phyloP scores from a whole-genome alignment of 2,797 vertebrate species.

The Graptemys geographica region DNA sequence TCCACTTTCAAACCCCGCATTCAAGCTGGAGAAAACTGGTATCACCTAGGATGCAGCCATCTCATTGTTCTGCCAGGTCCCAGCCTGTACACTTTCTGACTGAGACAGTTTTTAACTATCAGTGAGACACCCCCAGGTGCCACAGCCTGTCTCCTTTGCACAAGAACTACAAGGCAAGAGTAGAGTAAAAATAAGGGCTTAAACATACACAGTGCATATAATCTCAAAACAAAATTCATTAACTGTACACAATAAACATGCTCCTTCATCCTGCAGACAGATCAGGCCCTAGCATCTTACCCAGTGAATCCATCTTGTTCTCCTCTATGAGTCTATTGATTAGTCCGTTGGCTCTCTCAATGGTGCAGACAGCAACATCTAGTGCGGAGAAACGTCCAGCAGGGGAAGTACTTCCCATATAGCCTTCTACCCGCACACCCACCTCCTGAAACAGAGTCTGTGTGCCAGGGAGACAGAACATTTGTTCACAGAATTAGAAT shows the following conservation, averaged over 20 bases:
- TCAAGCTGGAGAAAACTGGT: background rate
- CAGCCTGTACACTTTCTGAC: background rate
- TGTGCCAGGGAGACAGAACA: conserved; percentile 43
- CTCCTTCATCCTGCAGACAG: accelerated
- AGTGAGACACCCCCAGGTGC: background rate
- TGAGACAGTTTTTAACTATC: too few species aligned
- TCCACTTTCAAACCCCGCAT: background rate
- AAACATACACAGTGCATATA: background rate
- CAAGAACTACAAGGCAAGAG: background rate
- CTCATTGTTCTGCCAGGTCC: background rate
- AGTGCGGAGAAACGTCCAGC: conserved; percentile 86
- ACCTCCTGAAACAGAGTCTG: conserved; percentile 95
- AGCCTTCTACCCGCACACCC: conserved; percentile 92
- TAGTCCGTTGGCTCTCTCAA: conserved; percentile 96
- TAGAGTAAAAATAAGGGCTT: background rate
- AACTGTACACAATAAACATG: background rate
- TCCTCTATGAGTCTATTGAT: conserved; percentile 96
- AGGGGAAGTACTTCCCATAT: conserved; percentile 93
- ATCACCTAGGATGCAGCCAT: background rate
- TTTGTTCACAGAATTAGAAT: background rate
- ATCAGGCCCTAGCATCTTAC: conserved; percentile 78
- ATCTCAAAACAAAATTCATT: background rate
- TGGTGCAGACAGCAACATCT: conserved; percentile 97
- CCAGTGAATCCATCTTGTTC: conserved; percentile 88
- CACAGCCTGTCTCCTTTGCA: background rate